Percentiles rank a stretch among this genome's conserved stretches.
Conservation (phyloP, 2,113 vertebrate species). For the Atlantisia rogersi region DNA sequence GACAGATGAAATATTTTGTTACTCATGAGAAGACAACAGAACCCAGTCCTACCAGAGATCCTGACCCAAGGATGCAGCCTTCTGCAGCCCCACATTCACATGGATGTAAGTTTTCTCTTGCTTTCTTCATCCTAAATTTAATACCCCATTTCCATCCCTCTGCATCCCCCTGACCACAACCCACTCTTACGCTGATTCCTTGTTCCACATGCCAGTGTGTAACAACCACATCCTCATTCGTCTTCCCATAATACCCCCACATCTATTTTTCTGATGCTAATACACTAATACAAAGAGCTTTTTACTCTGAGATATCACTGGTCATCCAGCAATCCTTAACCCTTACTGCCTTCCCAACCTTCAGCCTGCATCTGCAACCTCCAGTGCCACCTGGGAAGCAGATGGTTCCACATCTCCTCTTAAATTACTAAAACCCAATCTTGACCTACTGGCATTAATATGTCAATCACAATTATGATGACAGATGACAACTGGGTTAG, state of each 20-base stretch:
- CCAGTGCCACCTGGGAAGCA: background rate
- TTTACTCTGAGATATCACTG: background rate
- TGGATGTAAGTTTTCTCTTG: background rate
- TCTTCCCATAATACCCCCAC: background rate
- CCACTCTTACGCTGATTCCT: background rate
- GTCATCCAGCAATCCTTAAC: background rate
- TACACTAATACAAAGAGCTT: background rate
- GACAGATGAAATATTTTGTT: background rate
- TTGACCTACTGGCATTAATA: slow-evolving; percentile 52
- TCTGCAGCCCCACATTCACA: background rate
- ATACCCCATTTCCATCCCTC: background rate
- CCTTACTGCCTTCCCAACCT: background rate
- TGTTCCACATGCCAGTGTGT: background rate
- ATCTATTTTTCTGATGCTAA: background rate
- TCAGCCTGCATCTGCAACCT: background rate
- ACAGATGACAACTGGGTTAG: slow-evolving; percentile 34
- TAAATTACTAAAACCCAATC: slow-evolving; percentile 64
- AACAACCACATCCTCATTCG: background rate
- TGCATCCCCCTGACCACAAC: background rate
- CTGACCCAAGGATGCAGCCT: background rate
- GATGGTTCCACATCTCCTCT: background rate
- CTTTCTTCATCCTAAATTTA: background rate
- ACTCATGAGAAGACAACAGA: accelerated
- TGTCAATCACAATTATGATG: slow-evolving; percentile 52
- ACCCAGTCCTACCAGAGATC: background rate